These are phyloP conservation scores for Plumapathes pennacea DNA, from an alignment of 92 coral and sea anemone genomes.

Conservation along the genomic window DNA sequence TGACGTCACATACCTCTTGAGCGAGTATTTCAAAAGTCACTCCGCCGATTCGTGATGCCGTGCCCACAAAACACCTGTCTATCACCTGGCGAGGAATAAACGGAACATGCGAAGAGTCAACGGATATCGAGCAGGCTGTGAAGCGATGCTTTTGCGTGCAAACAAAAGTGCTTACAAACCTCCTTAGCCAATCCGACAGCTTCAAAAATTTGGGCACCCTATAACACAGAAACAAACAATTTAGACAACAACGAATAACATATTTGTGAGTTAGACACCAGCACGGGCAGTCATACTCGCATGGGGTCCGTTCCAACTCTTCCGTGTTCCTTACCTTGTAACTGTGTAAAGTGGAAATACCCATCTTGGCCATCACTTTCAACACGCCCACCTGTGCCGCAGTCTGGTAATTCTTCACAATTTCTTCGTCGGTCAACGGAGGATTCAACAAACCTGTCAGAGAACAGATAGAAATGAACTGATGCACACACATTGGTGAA, in stretches of 20 bases:
- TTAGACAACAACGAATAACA: background rate
- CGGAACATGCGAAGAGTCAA: background rate
- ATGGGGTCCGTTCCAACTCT: background rate
- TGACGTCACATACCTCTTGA: conserved; percentile 66
- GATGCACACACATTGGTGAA: background rate
- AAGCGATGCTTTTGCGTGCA: background rate
- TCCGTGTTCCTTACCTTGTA: conserved; percentile 57
- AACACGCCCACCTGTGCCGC: conserved; percentile 80
- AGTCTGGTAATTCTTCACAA: conserved; percentile 63
- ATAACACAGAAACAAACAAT: background rate
- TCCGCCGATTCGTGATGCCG: conserved; percentile 94
- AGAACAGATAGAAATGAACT: background rate
- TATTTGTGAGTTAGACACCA: too few species aligned
- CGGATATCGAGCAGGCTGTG: background rate
- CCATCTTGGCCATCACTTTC: conserved; percentile 99
- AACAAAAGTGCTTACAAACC: conserved; percentile 65
- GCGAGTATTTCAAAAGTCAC: conserved; percentile 87
- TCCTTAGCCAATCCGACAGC: conserved; percentile 93
- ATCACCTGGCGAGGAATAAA: conserved; percentile 59
- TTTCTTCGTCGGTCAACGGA: conserved; percentile 84
- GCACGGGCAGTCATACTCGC: too few species aligned
- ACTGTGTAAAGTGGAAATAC: conserved; percentile 95
- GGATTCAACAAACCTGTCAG: conserved; percentile 71
- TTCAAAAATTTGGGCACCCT: conserved; percentile 99
- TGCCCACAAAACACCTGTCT: conserved; percentile 92